These are phyloP conservation scores for Oryctes rhinoceros DNA, from an alignment of 1,140 invertebrate genomes.

Conservation along the genomic window DNA sequence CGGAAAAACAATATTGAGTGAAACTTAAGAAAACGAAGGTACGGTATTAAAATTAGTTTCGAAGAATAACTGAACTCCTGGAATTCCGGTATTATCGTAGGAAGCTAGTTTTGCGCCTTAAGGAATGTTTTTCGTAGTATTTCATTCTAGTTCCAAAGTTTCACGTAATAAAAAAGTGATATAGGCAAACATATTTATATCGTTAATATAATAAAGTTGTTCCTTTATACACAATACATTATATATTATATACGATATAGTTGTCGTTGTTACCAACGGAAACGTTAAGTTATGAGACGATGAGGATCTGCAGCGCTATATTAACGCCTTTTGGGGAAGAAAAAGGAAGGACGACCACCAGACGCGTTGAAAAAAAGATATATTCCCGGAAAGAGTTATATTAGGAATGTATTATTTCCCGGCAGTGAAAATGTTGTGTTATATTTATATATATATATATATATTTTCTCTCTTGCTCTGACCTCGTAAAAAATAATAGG, in stretches of 20 bases:
- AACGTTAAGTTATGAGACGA: background rate
- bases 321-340: background rate
- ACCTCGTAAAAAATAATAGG: background rate
- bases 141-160: background rate
- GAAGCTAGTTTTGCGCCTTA: no score
- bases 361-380: background rate
- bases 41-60: no score
- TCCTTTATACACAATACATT: background rate
- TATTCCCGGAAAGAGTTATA: background rate
- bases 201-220: constrained; percentile 13
- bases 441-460: background rate
- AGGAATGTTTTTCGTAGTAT: no score
- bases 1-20: no score
- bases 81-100: no score
- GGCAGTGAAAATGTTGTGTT: background rate
- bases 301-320: background rate
- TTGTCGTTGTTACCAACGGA: background rate
- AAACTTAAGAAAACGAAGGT: no score
- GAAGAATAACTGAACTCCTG: no score
- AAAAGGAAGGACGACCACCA: background rate
- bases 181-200: background rate
- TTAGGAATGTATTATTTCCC: constrained; percentile 5
- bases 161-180: background rate
- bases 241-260: no score
- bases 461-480: background rate